Conservation (phyloP, 2,888 invertebrate genomes). For the Fragum sueziense region DNA sequence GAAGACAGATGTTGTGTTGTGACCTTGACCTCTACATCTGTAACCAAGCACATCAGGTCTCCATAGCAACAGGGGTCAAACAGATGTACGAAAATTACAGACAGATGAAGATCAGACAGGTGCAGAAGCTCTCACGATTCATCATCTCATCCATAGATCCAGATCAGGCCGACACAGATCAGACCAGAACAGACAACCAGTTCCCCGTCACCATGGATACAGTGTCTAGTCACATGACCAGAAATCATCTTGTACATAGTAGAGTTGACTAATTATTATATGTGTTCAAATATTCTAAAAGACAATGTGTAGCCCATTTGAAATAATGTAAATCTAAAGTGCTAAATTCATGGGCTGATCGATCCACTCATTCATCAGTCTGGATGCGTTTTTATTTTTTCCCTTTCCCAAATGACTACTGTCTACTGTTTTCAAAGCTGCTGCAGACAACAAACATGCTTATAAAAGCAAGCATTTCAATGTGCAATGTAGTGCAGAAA, state of each 20-base stretch:
- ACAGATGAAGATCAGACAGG: neutral
- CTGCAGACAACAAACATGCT: too few species aligned
- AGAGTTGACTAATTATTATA: neutral
- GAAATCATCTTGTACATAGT: neutral
- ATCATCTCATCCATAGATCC: constrained; percentile 15
- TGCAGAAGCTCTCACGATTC: constrained; percentile 35
- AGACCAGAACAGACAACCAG: neutral
- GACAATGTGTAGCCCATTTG: too few species aligned
- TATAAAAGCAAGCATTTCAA: too few species aligned
- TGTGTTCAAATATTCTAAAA: too few species aligned
- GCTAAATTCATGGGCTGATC: too few species aligned
- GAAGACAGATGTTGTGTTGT: constrained; percentile 11
- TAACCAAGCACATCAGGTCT: constrained; percentile 21
- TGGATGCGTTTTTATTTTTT: too few species aligned
- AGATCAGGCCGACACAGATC: neutral
- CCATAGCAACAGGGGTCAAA: constrained; percentile 34
- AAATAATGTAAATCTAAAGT: too few species aligned
- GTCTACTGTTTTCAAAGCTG: too few species aligned
- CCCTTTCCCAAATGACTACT: too few species aligned
- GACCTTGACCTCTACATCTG: constrained; percentile 27
- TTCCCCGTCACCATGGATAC: constrained; percentile 26
- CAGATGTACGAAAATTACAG: constrained; percentile 32
- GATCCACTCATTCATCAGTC: too few species aligned
- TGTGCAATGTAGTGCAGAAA: too few species aligned
- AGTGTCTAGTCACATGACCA: constrained; percentile 14